phyloP scores from a whole-genome alignment of 2,888 invertebrate genomes.

The Cerastis rubricosa region DNA sequence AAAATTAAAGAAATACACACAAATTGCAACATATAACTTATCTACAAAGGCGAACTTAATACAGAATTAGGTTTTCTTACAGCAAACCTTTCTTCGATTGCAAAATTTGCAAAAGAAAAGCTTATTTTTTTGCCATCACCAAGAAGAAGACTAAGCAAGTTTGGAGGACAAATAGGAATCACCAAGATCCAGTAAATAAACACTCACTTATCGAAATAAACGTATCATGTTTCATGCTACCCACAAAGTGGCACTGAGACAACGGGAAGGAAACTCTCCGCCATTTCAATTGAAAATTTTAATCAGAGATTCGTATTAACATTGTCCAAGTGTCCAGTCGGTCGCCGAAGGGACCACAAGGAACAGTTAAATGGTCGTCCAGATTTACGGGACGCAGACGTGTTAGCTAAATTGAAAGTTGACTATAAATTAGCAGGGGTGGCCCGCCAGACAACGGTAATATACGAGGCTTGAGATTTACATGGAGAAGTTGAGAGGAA shows the following conservation, averaged over 20 bases:
- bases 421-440: slow-evolving; percentile 84
- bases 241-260: slow-evolving; percentile 6
- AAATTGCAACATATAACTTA: too few relatives aligned
- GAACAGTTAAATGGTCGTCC: slow-evolving; percentile 82
- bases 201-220: neutral
- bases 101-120: too few relatives aligned
- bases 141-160: neutral
- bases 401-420: slow-evolving; percentile 89
- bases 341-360: slow-evolving; percentile 80
- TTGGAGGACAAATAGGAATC: neutral
- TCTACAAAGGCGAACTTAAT: too few relatives aligned
- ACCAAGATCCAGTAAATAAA: neutral
- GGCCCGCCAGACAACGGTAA: slow-evolving; percentile 67
- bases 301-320: slow-evolving; percentile 60
- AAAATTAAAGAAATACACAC: too few relatives aligned
- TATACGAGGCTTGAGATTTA: slow-evolving; percentile 54
- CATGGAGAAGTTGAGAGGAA: slow-evolving; percentile 19
- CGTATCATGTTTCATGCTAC: neutral
- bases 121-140: neutral
- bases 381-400: slow-evolving; percentile 84
- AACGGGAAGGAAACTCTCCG: slow-evolving; percentile 3
- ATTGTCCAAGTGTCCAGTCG: slow-evolving; percentile 70
- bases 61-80: too few relatives aligned
- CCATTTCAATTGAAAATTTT: slow-evolving; percentile 54
- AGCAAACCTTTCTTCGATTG: too few relatives aligned